Conservation (phyloP, 1,140 invertebrate genomes). For the Anagrus nilaparvatae region DNA sequence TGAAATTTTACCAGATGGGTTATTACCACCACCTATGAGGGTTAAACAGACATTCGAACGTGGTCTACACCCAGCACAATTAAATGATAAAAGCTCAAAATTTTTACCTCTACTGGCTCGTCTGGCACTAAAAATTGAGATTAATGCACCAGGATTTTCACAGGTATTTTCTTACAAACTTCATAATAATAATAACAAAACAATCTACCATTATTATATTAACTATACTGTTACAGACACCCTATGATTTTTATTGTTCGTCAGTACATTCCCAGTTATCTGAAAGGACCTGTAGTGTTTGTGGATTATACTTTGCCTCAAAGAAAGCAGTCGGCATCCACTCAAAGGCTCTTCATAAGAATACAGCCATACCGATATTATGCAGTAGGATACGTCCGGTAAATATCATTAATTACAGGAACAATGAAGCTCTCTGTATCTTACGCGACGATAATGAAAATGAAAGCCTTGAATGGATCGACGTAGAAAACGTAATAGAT, state of each 20-base stretch:
- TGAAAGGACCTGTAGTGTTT: neutral
- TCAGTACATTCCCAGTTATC: neutral
- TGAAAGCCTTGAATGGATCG: neutral
- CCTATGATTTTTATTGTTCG: neutral
- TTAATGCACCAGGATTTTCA: neutral
- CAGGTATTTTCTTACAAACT: neutral
- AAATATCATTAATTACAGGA: neutral
- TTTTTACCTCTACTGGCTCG: neutral
- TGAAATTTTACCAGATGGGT: neutral
- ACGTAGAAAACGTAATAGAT: neutral
- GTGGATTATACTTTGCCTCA: neutral
- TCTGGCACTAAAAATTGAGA: neutral
- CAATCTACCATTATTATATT: neutral
- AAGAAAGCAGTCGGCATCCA: neutral
- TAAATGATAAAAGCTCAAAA: neutral
- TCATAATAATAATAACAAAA: neutral
- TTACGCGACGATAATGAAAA: neutral
- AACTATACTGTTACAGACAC: neutral
- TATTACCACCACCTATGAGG: neutral
- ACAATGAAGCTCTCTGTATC: neutral
- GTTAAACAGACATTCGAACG: neutral
- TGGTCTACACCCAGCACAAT: neutral
- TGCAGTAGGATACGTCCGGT: neutral
- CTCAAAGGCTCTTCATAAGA: neutral
- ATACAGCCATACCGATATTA: neutral